phyloP scores from a whole-genome alignment of 2,113 vertebrate genomes.

The Ctenomys sociabilis region DNA sequence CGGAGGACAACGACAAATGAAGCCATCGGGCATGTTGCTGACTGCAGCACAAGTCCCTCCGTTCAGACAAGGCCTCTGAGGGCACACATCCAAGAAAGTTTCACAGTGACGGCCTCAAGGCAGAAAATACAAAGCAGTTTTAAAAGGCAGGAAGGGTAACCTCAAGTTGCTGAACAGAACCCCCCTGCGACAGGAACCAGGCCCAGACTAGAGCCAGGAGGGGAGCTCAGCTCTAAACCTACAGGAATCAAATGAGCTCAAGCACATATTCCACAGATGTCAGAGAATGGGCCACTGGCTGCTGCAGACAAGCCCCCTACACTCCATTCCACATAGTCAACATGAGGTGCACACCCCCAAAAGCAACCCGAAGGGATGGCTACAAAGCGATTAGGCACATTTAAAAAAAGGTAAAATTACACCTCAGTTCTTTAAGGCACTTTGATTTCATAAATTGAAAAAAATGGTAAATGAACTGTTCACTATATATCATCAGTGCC shows the following conservation, averaged over 20 bases:
- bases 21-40: slow-evolving; percentile 91
- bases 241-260: fast-evolving
- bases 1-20: slow-evolving; percentile 90
- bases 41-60: slow-evolving; percentile 92
- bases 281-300: fast-evolving
- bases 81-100: slow-evolving; percentile 93
- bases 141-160: background rate
- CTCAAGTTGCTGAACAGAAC: background rate
- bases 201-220: background rate
- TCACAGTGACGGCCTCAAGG: slow-evolving; percentile 93
- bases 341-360: background rate
- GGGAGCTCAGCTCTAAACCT: background rate
- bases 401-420: background rate
- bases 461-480: background rate
- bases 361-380: background rate
- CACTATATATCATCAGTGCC: background rate
- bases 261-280: too few relatives aligned
- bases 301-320: background rate
- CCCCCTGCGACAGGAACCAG: too few relatives aligned
- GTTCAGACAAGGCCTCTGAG: slow-evolving; percentile 91
- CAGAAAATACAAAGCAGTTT: background rate
- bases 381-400: background rate
- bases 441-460: background rate
- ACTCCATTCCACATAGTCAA: too few relatives aligned
- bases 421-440: background rate